phyloP scores from a whole-genome alignment of 2,113 vertebrate species.

The Perca schrenkii region DNA sequence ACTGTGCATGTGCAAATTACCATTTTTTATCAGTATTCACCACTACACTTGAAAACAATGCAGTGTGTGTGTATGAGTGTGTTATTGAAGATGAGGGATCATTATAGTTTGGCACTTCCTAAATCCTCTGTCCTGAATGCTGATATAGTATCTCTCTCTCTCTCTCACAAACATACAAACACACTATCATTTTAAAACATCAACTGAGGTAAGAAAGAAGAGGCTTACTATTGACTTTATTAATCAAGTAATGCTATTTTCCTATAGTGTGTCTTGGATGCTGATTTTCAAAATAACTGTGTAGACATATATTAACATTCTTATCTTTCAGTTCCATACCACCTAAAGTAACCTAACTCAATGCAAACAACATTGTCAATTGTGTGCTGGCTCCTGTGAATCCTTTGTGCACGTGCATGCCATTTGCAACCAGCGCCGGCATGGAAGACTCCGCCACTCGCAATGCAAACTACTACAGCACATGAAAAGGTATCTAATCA shows the following conservation, averaged over 20 bases:
- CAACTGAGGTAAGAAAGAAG: background rate
- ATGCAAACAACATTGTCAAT: background rate
- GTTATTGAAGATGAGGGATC: conserved; percentile 29
- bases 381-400: background rate
- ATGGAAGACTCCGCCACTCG: background rate
- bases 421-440: background rate
- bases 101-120: conserved; percentile 33
- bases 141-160: background rate
- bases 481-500: background rate
- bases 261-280: background rate
- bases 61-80: background rate
- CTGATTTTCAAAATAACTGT: background rate
- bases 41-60: conserved; percentile 7
- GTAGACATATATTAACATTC: background rate
- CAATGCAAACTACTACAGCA: background rate
- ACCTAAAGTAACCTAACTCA: too few relatives aligned
- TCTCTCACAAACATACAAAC: background rate
- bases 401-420: background rate
- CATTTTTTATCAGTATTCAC: conserved; percentile 26
- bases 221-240: background rate
- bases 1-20: conserved; percentile 2
- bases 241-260: background rate
- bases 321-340: background rate
- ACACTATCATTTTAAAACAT: background rate
- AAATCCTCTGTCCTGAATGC: conserved; percentile 17